A percentile compares a stretch with the other conserved stretches of the same genome.
Conservation (phyloP, 1,140 invertebrate genomes). For the Melitaea cinxia region DNA sequence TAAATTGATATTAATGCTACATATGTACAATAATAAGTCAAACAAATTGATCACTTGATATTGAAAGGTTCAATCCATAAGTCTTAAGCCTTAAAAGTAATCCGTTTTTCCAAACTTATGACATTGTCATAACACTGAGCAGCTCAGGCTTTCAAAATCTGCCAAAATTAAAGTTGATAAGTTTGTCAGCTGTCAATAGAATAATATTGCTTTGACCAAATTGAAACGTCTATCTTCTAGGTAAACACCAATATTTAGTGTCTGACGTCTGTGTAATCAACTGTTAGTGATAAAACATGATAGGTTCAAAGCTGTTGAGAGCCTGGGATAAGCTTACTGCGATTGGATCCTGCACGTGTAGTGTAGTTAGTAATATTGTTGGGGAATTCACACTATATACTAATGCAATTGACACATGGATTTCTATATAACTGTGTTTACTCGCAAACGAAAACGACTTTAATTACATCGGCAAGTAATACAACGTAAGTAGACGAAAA, state of each 20-base stretch:
- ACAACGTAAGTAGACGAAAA: too few relatives aligned
- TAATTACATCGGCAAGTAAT: too few relatives aligned
- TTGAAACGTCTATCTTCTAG: conserved; percentile 45
- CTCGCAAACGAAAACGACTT: too few relatives aligned
- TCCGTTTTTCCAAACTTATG: not conserved
- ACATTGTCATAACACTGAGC: too few relatives aligned
- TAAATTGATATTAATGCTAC: too few relatives aligned
- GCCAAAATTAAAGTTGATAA: conserved; percentile 31
- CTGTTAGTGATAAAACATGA: conserved; percentile 37
- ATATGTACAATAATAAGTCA: not conserved
- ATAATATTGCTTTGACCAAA: conserved; percentile 42
- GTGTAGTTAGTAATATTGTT: not conserved
- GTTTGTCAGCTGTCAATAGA: conserved; percentile 54
- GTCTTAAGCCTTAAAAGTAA: not conserved
- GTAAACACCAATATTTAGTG: conserved; percentile 29
- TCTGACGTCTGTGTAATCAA: conserved; percentile 54
- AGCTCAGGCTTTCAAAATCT: conserved; percentile 28
- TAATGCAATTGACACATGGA: too few relatives aligned
- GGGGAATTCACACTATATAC: too few relatives aligned
- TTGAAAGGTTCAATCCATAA: not conserved
- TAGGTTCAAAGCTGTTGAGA: conserved; percentile 22
- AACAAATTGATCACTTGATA: not conserved
- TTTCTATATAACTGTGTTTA: too few relatives aligned
- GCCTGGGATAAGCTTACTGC: conserved; percentile 9
- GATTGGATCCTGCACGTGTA: not conserved